A percentile compares a stretch with the other conserved stretches of the same genome.
Conservation (phyloP, 2,797 vertebrate genomes). For the Darevskia nairensis region DNA sequence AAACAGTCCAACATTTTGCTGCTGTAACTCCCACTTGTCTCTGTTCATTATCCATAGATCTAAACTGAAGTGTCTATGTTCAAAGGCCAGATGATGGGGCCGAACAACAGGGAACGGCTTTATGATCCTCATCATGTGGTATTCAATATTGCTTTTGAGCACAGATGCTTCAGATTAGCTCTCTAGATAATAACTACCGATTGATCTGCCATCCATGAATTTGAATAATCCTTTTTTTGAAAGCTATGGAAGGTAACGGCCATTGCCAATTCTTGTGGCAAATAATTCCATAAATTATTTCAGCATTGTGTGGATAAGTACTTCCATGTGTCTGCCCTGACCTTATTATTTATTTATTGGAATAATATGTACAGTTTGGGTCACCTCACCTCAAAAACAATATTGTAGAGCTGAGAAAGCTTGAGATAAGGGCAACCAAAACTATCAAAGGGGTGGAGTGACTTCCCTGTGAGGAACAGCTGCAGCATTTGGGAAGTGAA, state of each 20-base stretch:
- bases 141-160: neutral
- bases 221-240: neutral
- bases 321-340: too few species aligned
- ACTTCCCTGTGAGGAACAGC: too few species aligned
- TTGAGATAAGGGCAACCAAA: too few species aligned
- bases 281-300: neutral
- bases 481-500: too few species aligned
- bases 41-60: neutral
- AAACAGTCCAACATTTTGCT: too few species aligned
- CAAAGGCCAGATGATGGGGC: neutral
- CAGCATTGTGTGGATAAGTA: too few species aligned
- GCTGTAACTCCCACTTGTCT: neutral
- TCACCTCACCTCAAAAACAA: too few species aligned
- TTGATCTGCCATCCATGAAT: neutral
- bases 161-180: neutral
- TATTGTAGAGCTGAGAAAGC: too few species aligned
- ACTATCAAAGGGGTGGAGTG: too few species aligned
- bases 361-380: too few species aligned
- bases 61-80: neutral
- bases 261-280: neutral
- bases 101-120: neutral
- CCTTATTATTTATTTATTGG: too few species aligned
- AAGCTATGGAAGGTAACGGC: neutral
- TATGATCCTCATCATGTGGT: neutral
- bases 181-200: neutral